phyloP scores from a whole-genome alignment of 2,113 vertebrate genomes.

The Sula dactylatra region DNA sequence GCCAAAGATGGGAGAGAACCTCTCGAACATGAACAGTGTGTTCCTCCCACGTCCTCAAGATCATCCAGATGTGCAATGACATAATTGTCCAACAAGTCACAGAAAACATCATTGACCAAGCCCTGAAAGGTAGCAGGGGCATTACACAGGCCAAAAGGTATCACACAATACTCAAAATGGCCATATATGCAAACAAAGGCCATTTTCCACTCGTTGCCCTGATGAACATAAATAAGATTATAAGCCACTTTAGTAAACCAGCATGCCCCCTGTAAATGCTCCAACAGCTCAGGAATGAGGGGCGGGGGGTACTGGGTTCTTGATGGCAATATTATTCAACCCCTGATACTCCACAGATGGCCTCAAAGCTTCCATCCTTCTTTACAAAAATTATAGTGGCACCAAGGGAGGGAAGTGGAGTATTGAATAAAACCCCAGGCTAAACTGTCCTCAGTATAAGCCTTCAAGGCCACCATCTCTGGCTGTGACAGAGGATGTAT shows the following conservation, averaged over 20 bases:
- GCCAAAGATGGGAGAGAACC: neutral
- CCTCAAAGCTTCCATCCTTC: neutral
- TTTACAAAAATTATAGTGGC: neutral
- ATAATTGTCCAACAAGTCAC: neutral
- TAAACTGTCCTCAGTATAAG: neutral
- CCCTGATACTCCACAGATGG: neutral
- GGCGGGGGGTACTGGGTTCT: neutral
- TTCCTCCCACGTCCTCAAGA: neutral
- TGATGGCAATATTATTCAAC: neutral
- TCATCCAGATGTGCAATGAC: neutral
- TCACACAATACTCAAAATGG: neutral
- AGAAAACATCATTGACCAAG: neutral
- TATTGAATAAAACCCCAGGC: neutral
- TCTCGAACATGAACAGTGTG: neutral
- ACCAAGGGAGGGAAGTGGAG: neutral
- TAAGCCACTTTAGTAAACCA: neutral
- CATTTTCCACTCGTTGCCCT: neutral
- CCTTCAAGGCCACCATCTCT: neutral
- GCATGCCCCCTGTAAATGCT: neutral
- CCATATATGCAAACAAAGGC: neutral
- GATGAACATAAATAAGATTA: neutral
- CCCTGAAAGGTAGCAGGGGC: neutral
- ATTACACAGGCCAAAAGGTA: neutral
- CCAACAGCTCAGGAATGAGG: neutral
- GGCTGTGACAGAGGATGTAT: neutral